phyloP scores from a whole-genome alignment of 2,113 vertebrate species.

The Myxocyprinus asiaticus region DNA sequence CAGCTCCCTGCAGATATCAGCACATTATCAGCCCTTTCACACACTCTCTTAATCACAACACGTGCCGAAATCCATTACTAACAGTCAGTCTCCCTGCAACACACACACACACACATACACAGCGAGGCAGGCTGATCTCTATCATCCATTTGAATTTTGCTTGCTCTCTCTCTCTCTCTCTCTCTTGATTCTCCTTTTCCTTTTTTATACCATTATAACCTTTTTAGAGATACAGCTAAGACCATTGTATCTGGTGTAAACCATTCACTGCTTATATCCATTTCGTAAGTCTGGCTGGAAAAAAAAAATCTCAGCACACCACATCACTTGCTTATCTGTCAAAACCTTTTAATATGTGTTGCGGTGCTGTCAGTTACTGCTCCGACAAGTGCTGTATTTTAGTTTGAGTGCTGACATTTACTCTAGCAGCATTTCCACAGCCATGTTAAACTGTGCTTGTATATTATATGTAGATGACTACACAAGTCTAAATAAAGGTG shows the following conservation, averaged over 20 bases:
- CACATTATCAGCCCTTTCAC: conserved; percentile 79
- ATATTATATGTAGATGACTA: neutral
- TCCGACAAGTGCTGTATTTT: conserved; percentile 50
- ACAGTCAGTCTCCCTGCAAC: conserved; percentile 68
- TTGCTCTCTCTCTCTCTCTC: conserved; percentile 66
- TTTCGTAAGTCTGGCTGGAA: conserved; percentile 52
- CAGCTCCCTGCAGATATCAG: conserved; percentile 82
- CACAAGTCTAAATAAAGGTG: neutral
- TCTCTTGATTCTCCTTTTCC: conserved; percentile 20
- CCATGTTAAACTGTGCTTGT: neutral
- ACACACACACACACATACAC: conserved; percentile 63
- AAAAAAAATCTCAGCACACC: conserved; percentile 43
- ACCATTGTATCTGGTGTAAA: conserved; percentile 32
- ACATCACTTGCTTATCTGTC: conserved; percentile 53
- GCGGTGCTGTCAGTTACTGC: conserved; percentile 49
- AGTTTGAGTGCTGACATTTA: conserved; percentile 41
- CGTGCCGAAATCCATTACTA: conserved; percentile 84
- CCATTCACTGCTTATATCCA: conserved; percentile 51
- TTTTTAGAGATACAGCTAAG: conserved; percentile 38
- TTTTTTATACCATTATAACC: conserved; percentile 25
- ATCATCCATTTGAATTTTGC: conserved; percentile 71
- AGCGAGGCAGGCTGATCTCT: conserved; percentile 77
- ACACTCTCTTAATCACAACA: conserved; percentile 76
- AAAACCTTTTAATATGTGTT: conserved; percentile 52
- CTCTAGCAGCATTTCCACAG: conserved; percentile 15